Conservation (phyloP, 2,797 vertebrate species). For the Anabacerthia variegaticeps region DNA sequence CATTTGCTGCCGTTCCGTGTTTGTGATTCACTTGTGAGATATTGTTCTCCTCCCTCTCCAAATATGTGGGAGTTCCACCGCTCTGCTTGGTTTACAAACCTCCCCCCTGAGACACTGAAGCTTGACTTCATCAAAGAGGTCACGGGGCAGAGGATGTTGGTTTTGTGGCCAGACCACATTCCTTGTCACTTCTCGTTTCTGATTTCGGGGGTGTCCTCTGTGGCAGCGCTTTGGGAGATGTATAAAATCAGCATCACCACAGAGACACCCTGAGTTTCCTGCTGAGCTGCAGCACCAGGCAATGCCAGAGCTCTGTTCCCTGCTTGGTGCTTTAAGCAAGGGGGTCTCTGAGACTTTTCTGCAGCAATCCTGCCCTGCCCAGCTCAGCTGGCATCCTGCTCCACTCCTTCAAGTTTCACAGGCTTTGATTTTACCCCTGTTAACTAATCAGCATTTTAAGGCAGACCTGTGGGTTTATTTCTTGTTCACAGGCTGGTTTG, state of each 20-base stretch:
- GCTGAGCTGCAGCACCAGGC: not conserved
- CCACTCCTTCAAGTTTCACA: fast-evolving
- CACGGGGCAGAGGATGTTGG: fast-evolving
- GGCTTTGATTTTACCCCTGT: not conserved
- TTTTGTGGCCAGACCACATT: not conserved
- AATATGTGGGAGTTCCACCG: not conserved
- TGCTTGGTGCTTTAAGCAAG: not conserved
- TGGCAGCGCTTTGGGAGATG: not conserved
- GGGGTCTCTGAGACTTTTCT: not conserved
- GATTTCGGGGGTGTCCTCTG: not conserved
- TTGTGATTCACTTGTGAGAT: not conserved
- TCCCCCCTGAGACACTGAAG: not conserved
- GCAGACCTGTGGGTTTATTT: not conserved
- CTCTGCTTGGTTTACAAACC: not conserved
- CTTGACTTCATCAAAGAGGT: not conserved
- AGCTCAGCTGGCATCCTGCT: not conserved
- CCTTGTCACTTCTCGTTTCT: not conserved
- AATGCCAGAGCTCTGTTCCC: fast-evolving
- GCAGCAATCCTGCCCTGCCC: not conserved
- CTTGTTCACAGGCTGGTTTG: not conserved
- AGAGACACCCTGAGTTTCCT: not conserved
- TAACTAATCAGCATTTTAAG: not conserved
- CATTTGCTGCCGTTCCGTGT: not conserved
- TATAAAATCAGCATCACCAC: not conserved
- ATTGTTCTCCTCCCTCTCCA: not conserved